phyloP scores from a whole-genome alignment of 2,797 vertebrate genomes.

The Heliangelus exortis region DNA sequence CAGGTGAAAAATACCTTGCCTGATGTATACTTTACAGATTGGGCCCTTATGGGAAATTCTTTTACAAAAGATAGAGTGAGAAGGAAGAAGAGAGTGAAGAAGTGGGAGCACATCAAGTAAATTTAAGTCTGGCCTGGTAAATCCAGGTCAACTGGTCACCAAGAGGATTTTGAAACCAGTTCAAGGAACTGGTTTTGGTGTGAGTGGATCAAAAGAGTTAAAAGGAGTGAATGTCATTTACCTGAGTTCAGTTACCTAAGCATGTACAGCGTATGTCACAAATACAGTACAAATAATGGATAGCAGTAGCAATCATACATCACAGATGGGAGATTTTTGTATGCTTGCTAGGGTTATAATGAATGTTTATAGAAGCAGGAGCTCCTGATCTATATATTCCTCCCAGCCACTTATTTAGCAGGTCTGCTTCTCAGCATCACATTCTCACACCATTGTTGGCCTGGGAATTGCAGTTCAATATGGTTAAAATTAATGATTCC shows the following conservation, averaged over 20 bases:
- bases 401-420: neutral
- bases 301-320: neutral
- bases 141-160: conserved; percentile 52
- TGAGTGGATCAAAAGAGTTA: neutral
- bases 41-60: neutral
- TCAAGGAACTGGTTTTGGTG: conserved; percentile 47
- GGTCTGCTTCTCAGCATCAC: neutral
- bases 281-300: neutral
- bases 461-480: conserved; percentile 33
- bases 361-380: conserved; percentile 1
- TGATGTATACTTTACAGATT: conserved; percentile 25
- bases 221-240: conserved; percentile 22
- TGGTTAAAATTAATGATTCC: conserved; percentile 13
- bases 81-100: neutral
- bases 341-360: neutral
- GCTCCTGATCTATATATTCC: neutral
- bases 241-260: neutral
- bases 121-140: conserved; percentile 46
- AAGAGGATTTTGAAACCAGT: conserved; percentile 56
- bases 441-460: neutral
- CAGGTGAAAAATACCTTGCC: neutral
- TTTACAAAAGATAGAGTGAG: neutral
- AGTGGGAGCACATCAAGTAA: neutral
- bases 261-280: neutral
- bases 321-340: neutral